These are phyloP conservation scores for Odobenus rosmarus DNA, from an alignment of 2,113 vertebrate species.

Conservation along the genomic window DNA sequence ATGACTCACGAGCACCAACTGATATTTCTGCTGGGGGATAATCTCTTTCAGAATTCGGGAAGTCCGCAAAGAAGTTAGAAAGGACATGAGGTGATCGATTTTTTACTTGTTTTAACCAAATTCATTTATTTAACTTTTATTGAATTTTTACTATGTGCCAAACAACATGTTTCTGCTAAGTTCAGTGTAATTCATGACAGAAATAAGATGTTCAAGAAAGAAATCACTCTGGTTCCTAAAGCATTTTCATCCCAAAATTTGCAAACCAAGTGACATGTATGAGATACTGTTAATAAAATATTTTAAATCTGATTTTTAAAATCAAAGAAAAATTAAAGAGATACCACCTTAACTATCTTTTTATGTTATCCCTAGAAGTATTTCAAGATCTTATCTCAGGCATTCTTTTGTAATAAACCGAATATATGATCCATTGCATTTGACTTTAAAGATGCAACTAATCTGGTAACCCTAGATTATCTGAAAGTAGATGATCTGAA, in stretches of 20 bases:
- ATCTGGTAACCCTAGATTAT: background rate
- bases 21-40: background rate
- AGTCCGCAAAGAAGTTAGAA: background rate
- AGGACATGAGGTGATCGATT: conserved; percentile 25
- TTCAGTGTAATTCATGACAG: background rate
- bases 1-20: background rate
- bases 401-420: background rate
- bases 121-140: conserved; percentile 2
- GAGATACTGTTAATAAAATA: conserved; percentile 78
- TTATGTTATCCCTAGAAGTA: conserved; percentile 69
- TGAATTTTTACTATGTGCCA: background rate
- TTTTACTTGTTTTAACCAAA: conserved; percentile 48
- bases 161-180: conserved; percentile 33
- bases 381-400: conserved; percentile 10
- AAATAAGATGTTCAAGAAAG: conserved; percentile 66
- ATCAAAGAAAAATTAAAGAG: conserved; percentile 77
- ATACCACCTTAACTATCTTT: conserved; percentile 40
- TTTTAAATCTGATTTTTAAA: conserved; percentile 71
- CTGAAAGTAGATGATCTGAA: background rate
- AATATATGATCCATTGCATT: background rate
- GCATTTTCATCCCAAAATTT: conserved; percentile 70
- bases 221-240: conserved; percentile 78
- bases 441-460: background rate
- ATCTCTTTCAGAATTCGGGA: conserved; percentile 11
- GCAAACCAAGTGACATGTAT: conserved; percentile 76